These are phyloP conservation scores for Hoplodrina blanda DNA, from an alignment of 2,888 invertebrate species.

Conservation along the genomic window DNA sequence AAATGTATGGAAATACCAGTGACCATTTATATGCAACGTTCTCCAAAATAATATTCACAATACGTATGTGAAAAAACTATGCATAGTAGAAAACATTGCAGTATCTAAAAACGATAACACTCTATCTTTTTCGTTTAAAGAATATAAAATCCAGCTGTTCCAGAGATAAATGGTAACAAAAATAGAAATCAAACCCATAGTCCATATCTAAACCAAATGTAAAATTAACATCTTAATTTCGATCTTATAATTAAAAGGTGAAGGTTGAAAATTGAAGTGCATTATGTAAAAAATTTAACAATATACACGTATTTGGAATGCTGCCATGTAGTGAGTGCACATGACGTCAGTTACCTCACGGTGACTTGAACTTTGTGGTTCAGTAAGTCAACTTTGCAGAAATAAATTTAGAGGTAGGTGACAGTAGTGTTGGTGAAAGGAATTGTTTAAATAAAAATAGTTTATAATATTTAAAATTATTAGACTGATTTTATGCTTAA, in stretches of 20 bases:
- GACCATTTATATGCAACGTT: too few relatives aligned
- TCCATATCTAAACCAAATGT: neutral
- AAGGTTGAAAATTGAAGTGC: slow-evolving; percentile 13
- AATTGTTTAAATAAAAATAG: neutral
- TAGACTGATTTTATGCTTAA: too few relatives aligned
- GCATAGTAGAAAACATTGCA: neutral
- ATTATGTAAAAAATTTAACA: slow-evolving; percentile 5
- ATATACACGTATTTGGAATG: slow-evolving; percentile 45
- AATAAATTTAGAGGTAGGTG: neutral
- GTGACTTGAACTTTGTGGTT: neutral
- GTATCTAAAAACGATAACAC: neutral
- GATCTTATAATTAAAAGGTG: neutral
- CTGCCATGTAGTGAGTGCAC: slow-evolving; percentile 46
- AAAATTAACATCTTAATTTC: neutral
- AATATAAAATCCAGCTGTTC: neutral
- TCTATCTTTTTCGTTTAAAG: neutral
- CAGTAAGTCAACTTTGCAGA: slow-evolving; percentile 36
- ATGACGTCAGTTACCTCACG: slow-evolving; percentile 41
- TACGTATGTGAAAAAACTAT: neutral
- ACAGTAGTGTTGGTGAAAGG: neutral
- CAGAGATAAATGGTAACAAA: slow-evolving; percentile 10
- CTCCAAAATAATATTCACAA: too few relatives aligned
- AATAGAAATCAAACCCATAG: neutral
- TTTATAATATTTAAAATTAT: too few relatives aligned
- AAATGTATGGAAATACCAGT: too few relatives aligned